Percentiles rank a stretch among this genome's conserved stretches.
These are phyloP conservation scores for Corythornis cristatus DNA, from an alignment of 2,113 vertebrate genomes.

Conservation along the genomic window DNA sequence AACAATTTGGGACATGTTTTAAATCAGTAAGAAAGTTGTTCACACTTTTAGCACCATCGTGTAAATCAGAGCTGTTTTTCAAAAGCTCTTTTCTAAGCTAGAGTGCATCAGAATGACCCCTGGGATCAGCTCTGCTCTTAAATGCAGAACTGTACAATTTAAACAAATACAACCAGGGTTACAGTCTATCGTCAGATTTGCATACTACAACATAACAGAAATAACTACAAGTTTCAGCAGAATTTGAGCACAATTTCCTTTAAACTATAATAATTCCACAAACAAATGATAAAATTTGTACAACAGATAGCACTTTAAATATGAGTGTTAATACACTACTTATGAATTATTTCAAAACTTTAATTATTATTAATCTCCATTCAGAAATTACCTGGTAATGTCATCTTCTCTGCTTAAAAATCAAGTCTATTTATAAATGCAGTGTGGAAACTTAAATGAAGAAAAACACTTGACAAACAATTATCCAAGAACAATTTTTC, in stretches of 20 bases:
- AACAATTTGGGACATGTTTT: neutral
- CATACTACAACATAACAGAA: neutral
- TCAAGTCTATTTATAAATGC: neutral
- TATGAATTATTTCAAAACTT: neutral
- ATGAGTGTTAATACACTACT: neutral
- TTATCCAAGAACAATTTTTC: neutral
- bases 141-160: neutral
- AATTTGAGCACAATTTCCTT: neutral
- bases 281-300: neutral
- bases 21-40: neutral
- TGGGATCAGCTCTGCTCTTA: neutral
- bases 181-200: neutral
- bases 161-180: neutral
- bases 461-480: neutral
- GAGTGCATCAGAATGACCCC: neutral
- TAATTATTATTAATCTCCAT: neutral
- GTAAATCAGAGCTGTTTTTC: neutral
- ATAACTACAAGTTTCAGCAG: neutral
- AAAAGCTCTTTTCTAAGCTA: neutral
- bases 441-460: neutral
- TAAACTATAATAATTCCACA: neutral
- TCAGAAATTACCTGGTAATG: neutral
- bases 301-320: neutral
- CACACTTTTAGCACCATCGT: neutral
- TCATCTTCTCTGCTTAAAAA: neutral